Evolutionary conservation across 2,113 vertebrate genomes (phyloP).

Genomic region (Lophotis ruficrista): DNA sequence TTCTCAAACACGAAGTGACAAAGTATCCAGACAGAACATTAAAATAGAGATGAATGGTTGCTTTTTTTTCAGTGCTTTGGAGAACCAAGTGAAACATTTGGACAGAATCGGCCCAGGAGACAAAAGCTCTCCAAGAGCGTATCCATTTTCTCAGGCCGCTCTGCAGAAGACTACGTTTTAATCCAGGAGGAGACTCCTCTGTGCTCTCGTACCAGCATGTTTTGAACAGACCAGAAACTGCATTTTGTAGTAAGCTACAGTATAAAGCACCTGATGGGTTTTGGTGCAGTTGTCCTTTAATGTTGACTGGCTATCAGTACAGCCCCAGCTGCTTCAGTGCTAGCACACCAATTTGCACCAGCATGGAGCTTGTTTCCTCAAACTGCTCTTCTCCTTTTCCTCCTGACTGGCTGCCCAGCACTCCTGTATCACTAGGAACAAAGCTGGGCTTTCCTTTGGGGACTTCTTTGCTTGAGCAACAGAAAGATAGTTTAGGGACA

Average conservation of each 20-base stretch:
- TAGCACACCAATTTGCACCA: not conserved
- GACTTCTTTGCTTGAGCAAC: not conserved
- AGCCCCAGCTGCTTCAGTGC: not conserved
- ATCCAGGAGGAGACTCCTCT: not conserved
- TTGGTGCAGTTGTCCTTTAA: not conserved
- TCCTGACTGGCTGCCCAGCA: not conserved
- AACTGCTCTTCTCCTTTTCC: not conserved
- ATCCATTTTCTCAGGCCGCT: not conserved
- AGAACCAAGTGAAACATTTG: not conserved
- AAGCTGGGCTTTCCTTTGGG: not conserved
- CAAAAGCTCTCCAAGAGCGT: not conserved
- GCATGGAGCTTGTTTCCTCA: not conserved
- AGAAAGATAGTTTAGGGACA: not conserved
- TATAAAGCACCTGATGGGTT: not conserved
- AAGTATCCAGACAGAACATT: not conserved
- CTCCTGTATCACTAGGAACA: not conserved
- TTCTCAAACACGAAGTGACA: not conserved
- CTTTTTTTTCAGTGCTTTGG: not conserved
- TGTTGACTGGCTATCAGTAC: not conserved
- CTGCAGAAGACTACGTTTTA: not conserved
- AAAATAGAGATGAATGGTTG: not conserved
- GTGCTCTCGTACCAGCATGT: not conserved
- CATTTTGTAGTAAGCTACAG: not conserved
- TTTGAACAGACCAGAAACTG: not conserved
- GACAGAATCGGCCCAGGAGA: not conserved